Conservation (phyloP, 2,113 vertebrate species). For the Daubentonia madagascariensis region DNA sequence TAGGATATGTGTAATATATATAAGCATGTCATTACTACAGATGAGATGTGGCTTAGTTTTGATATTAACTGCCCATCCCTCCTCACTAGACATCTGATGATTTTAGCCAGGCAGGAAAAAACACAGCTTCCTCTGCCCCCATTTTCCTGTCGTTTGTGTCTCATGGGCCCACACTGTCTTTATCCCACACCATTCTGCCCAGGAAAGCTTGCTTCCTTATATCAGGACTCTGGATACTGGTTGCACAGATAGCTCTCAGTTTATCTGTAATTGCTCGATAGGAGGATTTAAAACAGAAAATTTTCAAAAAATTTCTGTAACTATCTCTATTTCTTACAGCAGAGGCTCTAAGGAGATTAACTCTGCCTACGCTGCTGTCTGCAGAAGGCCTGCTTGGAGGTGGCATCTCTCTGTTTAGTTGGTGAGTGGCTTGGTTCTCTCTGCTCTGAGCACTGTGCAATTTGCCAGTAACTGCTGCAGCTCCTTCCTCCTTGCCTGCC, state of each 20-base stretch:
- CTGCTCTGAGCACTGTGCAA: neutral
- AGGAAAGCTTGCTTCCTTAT: neutral
- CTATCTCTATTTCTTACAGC: neutral
- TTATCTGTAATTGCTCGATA: neutral
- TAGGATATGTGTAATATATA: neutral
- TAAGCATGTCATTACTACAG: neutral
- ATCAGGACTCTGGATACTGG: neutral
- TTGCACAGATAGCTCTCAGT: neutral
- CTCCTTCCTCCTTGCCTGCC: neutral
- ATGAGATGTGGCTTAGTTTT: neutral
- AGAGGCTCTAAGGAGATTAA: neutral
- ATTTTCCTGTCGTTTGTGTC: neutral
- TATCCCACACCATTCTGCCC: neutral
- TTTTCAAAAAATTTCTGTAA: neutral
- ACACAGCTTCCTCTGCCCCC: too few relatives aligned
- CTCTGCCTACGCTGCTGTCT: neutral
- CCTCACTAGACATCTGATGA: neutral
- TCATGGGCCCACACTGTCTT: fast-evolving
- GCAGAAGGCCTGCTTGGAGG: neutral
- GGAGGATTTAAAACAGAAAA: neutral
- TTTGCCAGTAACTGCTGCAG: neutral
- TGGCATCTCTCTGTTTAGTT: neutral
- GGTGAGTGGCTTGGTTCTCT: neutral
- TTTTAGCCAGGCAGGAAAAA: neutral
- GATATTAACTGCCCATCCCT: neutral